phyloP scores from a whole-genome alignment of 2,113 vertebrate genomes.

The Pygoscelis adeliae region DNA sequence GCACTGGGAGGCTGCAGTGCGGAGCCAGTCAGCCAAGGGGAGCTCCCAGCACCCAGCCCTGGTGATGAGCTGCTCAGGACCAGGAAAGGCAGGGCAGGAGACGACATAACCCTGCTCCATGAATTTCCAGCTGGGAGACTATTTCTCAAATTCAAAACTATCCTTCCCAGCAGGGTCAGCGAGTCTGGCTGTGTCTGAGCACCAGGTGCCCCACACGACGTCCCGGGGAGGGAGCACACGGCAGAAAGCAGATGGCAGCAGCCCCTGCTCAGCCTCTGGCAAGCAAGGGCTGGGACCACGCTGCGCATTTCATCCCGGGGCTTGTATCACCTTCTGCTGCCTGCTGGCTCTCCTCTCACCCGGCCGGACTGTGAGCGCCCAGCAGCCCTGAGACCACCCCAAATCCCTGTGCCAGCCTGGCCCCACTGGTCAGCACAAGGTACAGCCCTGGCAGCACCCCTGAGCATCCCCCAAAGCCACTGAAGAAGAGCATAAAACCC shows the following conservation, averaged over 20 bases:
- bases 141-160: not conserved
- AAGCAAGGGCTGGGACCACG: not conserved
- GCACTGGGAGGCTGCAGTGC: not conserved
- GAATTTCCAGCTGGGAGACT: not conserved
- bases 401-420: not conserved
- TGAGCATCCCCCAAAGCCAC: not conserved
- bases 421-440: not conserved
- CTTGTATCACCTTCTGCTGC: accelerated
- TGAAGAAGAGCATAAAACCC: not conserved
- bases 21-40: not conserved
- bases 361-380: accelerated
- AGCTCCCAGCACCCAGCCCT: not conserved
- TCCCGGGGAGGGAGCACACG: accelerated
- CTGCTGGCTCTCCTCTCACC: not conserved
- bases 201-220: accelerated
- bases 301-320: accelerated
- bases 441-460: not conserved
- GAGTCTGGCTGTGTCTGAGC: not conserved
- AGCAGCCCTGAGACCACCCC: not conserved
- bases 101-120: not conserved
- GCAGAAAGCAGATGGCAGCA: accelerated
- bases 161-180: not conserved
- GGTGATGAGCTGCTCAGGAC: not conserved
- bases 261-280: not conserved
- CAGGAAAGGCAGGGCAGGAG: not conserved